Base-by-base conservation (phyloP, 2,797 vertebrate genomes). In the Channa striata region DNA sequence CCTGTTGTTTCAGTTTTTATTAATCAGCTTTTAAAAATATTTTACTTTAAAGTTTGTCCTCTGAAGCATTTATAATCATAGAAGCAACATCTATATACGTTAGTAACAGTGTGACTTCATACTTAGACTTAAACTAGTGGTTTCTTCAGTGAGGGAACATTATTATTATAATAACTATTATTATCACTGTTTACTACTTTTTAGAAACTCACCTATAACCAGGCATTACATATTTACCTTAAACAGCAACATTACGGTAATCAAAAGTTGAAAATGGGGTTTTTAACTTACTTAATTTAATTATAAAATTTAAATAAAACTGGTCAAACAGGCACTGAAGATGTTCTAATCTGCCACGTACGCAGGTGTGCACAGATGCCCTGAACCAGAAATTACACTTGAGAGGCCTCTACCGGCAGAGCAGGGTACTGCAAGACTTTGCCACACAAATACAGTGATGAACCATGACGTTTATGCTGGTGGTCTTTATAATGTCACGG, bases 381-480 rank as follows among this genome's bases (percentile, higher is more conserved):
- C 9, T 36, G 7, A 17, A 11, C 9, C 21, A 54, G 65, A 36
- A 25, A 3, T 44, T 37, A 56, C 50, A 9, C 49, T 21, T 8
- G 50, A 43, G 69, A 8, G 72, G 8, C 78, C 83, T 72, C 89
- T 90, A 44, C 71, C 30, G 78, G 13, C 56, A 34, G 36, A 77
- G 25, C 33, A 39, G 39, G 42, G 68, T 68, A 81, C 51, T 74
- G 51, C 77, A 56, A 11, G 14, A 0, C 3, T 7, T 2, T n/a
- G n/a, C n/a, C n/a, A 9, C 5, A n/a, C 25, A 30, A 4, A 30
- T 3, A 30, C 25, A 30, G 4, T 6, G 1, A 30, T 30, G 4
- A 30, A 6, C 25, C 25, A 30, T 6, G 6, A 30, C 25, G 6
- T 30, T 30, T 4, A 30, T 30, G 6, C 25, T 30, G 25, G 25